Evolutionary conservation across 2,888 invertebrate genomes (phyloP).

Genomic region (Cerastis leucographa): DNA sequence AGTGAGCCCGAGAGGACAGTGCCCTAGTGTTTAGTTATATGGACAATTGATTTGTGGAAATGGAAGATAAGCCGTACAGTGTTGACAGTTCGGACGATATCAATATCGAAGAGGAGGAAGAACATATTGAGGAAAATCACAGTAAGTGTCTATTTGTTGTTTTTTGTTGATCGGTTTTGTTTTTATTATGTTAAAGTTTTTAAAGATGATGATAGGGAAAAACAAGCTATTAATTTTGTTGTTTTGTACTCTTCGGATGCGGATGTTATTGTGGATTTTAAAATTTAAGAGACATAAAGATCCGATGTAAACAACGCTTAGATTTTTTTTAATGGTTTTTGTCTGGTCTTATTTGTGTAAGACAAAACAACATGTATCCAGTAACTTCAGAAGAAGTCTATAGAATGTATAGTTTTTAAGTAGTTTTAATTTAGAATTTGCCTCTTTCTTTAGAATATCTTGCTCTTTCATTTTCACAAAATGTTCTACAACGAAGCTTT

Average conservation of each 20-base stretch:
- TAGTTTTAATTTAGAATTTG: no score
- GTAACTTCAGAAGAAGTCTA: neutral
- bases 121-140: conserved; percentile 85
- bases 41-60: conserved; percentile 83
- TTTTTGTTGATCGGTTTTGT: conserved; percentile 31
- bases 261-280: conserved; percentile 9
- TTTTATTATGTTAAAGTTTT: conserved; percentile 39
- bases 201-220: conserved; percentile 22
- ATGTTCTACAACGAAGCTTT: neutral
- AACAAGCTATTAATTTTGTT: conserved; percentile 26
- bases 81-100: conserved; percentile 89
- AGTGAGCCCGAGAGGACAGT: conserved; percentile 79
- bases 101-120: conserved; percentile 88
- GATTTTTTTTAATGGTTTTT: neutral
- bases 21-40: conserved; percentile 84
- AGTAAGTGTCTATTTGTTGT: conserved; percentile 76
- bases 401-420: neutral
- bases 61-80: conserved; percentile 89
- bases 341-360: neutral
- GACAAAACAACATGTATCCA: neutral
- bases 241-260: conserved; percentile 1
- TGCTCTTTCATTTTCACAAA: neutral
- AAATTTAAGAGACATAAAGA: neutral
- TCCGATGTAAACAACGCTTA: conserved; percentile 1
- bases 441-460: no score